phyloP scores from a whole-genome alignment of 2,797 vertebrate genomes.

The Spondyliosoma cantharus region DNA sequence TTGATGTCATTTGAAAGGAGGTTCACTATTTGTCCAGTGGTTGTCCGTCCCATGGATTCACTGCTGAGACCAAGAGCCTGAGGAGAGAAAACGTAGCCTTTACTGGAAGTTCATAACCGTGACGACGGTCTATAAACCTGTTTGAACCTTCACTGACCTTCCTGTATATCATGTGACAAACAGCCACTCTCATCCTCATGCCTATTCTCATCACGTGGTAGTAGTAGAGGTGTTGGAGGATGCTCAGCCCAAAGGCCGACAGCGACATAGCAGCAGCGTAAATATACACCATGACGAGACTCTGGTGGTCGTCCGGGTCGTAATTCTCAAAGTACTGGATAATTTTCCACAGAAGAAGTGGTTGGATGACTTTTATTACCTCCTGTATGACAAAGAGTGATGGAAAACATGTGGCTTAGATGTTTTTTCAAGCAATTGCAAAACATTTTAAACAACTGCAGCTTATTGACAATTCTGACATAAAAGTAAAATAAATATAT shows the following conservation, averaged over 20 bases:
- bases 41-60: conserved; percentile 89
- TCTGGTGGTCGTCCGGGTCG: conserved; percentile 51
- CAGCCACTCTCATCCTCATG: conserved; percentile 92
- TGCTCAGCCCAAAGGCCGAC: conserved; percentile 83
- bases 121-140: neutral
- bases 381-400: conserved; percentile 81
- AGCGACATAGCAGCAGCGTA: conserved; percentile 85
- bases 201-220: conserved; percentile 88
- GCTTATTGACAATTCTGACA: neutral
- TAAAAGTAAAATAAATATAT: neutral
- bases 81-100: neutral
- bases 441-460: no score
- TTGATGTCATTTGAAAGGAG: conserved; percentile 95
- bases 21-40: conserved; percentile 95
- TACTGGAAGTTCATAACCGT: neutral
- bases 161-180: conserved; percentile 95
- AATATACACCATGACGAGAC: conserved; percentile 76
- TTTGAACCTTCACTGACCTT: conserved; percentile 84
- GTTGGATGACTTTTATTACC: conserved; percentile 88
- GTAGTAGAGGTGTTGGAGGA: conserved; percentile 91
- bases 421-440: neutral
- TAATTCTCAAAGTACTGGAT: conserved; percentile 89
- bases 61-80: conserved; percentile 92
- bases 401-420: neutral
- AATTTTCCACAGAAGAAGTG: conserved; percentile 90